Evolutionary conservation across 2,888 invertebrate genomes (phyloP), one percentile per base, ranked within the genome.

Genomic region (Lagria hirta): DNA sequence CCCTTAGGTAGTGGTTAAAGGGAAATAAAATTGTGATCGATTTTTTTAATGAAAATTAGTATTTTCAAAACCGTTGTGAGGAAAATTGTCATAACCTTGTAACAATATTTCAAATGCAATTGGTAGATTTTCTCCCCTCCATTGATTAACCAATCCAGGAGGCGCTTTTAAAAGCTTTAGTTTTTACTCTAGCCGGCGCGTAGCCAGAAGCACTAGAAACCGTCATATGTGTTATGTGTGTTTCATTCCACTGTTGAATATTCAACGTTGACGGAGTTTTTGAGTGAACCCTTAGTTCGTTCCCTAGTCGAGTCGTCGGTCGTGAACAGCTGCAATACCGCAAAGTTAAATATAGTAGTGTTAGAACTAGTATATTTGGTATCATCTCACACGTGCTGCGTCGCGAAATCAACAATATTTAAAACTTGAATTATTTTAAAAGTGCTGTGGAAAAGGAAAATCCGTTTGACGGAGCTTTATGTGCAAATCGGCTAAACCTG

Each of bases 281-380:
- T 52, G 50, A 52, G 52, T 52, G 54, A 53, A 54, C 57, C 57
- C 57, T 58, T 56, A 48, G 57, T 40, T 58, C 55, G 51, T 47
- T 43, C 35, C 36, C 48, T n/a, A n/a, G 47, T 47, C 14, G 23
- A 37, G 35, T 33, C 37, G 45, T 47, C 42, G 30, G 24, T 40
- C 18, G 28, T 40, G 23, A 30, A 40, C 62, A 62, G 62, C 61
- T 64, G 61, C 57, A 57, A 51, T 52, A 48, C 48, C 43, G 35
- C 43, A 40, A 53, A 57, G 62, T 63, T 65, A 65, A 64, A 63
- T 55, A 63, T 66, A 66, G 64, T 61, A 51, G 44, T 44, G 53
- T 54, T 36, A 42, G 35, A 43, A 35, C 37, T 27, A 47, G 43
- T 30, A 40, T 14, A 27, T 13, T 10, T 16, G 7, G 8, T 18